A percentile compares a stretch with the other conserved stretches of the same genome.
Evolutionary conservation across 2,888 invertebrate species (phyloP).

Genomic region (Caenorhabditis parvicauda): DNA sequence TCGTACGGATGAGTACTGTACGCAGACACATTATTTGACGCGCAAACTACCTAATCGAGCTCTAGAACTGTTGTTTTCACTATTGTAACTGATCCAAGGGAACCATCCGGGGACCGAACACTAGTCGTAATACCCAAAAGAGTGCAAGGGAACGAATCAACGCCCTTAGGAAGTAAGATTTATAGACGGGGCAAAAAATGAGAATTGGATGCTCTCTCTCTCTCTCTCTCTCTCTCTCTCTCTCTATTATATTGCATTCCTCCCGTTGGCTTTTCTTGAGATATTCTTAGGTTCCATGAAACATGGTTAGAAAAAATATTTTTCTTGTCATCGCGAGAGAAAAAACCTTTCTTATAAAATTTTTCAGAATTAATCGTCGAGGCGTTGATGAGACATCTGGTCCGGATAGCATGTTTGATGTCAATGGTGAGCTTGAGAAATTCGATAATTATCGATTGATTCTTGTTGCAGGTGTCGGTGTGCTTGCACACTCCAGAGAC

Average conservation of each 20-base stretch:
- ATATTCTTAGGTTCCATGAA: constrained; percentile 5
- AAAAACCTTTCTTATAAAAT: neutral
- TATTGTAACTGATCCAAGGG: too few species aligned
- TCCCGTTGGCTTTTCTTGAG: too few species aligned
- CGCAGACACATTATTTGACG: too few species aligned
- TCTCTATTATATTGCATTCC: too few species aligned
- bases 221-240: constrained; percentile 1
- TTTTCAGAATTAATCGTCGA: constrained; percentile 44
- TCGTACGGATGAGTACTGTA: too few species aligned
- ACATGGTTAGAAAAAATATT: neutral
- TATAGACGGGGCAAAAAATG: constrained; percentile 5
- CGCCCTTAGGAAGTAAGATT: neutral
- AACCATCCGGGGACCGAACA: too few species aligned
- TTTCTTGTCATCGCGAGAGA: neutral
- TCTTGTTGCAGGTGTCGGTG: constrained; percentile 89
- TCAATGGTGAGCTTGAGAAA: constrained; percentile 75
- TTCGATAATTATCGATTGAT: constrained; percentile 65
- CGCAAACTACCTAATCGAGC: too few species aligned
- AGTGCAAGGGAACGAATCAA: too few species aligned
- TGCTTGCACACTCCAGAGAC: constrained; percentile 96
- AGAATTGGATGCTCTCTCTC: constrained; percentile 11
- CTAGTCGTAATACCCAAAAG: too few species aligned
- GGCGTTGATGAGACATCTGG: constrained; percentile 36
- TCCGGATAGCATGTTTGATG: constrained; percentile 70
- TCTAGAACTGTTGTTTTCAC: too few species aligned